Evolutionary conservation across 2,888 invertebrate species (phyloP), one percentile per base, ranked within the genome.

Genomic region (Sphinx pinastri): DNA sequence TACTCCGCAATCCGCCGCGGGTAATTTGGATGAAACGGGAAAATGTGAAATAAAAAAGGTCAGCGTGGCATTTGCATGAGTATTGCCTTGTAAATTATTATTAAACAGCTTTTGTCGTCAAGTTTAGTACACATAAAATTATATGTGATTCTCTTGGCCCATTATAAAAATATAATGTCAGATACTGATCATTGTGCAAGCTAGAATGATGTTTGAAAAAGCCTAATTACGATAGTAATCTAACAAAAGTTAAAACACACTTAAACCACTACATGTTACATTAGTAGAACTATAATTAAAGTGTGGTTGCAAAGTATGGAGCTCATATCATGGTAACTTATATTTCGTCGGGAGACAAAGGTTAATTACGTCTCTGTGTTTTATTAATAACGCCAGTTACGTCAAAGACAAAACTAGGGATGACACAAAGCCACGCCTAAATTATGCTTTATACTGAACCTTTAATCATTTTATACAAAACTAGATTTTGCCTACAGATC

Each of bases 31-130:
- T 47, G 5, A 47, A 63, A 63, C 19, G 19, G 25, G 63, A 49
- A 63, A 63, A 63, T 49, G 19, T 19, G 63, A 63, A 63, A 19
- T 19, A 47, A 63, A 60, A 60, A 63, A 63, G 63, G 63, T 63
- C 49, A 19, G 13, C 63, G 19, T 63, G 63, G 19, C 63, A 63
- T 63, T 63, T 63, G 63, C 63, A 63, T 63, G 19, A 63, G 47
- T 63, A 47, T 63, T 63, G 63, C 63, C 63, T 63, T 63, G 63
- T 47, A 63, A 49, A 63, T 63, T 63, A 49, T 49, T 49, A 63
- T 63, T 49, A 63, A 49, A 47, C 49, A 63, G 63, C 19, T 49
- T 49, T 63, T 47, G 19, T 63, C 49, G 19, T 63, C 60, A 47
- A 47, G 16, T 45, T 60, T 60, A 60, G 19, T 57, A 57, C 11